Conservation (phyloP, 2,888 invertebrate genomes). For the Eueremaeus valkanovi region DNA sequence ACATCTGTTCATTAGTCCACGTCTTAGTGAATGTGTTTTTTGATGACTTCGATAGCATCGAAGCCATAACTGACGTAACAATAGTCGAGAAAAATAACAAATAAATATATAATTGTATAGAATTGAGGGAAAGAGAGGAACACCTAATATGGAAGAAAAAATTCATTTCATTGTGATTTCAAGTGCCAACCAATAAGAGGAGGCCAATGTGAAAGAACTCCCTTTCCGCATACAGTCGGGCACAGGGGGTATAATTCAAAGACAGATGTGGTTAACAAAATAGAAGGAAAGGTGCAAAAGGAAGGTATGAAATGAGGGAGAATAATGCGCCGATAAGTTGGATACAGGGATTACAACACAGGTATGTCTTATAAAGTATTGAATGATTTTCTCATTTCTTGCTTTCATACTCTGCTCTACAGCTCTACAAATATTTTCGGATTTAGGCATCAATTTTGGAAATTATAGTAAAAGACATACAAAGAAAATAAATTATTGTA, state of each 20-base stretch:
- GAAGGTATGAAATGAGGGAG: background rate
- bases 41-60: background rate
- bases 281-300: conserved; percentile 25
- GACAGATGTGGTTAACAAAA: conserved; percentile 28
- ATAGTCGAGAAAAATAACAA: background rate
- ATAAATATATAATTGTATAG: background rate
- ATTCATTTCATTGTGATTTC: conserved; percentile 31
- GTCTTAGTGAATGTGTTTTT: background rate
- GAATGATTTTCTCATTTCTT: conserved; percentile 22
- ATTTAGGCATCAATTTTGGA: background rate
- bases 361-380: conserved; percentile 3
- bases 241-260: conserved; percentile 7
- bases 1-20: conserved; percentile 32
- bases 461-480: background rate
- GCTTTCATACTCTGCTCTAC: conserved; percentile 12
- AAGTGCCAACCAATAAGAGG: conserved; percentile 28
- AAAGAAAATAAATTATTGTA: background rate
- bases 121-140: conserved; percentile 8
- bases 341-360: background rate
- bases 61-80: conserved; percentile 3
- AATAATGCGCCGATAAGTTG: conserved; percentile 17
- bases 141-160: conserved; percentile 31
- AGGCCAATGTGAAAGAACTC: conserved; percentile 6
- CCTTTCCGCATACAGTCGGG: background rate
- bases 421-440: too few relatives aligned